Conservation (phyloP, 2,113 vertebrate genomes). For the Myiozetetes cayanensis region DNA sequence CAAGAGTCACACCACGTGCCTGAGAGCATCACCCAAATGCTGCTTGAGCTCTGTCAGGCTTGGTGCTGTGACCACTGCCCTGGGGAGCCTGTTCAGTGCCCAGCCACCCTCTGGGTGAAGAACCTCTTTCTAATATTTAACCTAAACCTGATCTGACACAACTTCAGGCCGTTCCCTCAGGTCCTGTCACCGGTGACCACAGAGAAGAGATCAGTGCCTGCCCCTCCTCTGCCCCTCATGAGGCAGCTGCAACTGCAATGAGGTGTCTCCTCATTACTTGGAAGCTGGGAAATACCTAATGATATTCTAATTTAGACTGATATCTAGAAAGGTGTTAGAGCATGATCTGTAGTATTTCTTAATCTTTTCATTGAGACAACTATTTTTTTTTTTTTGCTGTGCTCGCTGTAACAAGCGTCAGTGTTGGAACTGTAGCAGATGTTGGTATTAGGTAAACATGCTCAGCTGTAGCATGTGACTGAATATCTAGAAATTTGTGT, state of each 20-base stretch:
- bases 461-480: background rate
- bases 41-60: background rate
- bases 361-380: background rate
- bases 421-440: background rate
- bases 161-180: background rate
- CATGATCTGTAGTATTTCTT: background rate
- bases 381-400: background rate
- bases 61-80: background rate
- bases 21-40: background rate
- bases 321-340: background rate
- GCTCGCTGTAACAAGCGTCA: background rate
- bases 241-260: background rate
- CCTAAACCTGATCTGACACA: background rate
- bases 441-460: background rate
- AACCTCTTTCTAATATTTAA: background rate
- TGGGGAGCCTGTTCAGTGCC: background rate
- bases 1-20: background rate
- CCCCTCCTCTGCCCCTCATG: background rate
- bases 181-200: background rate
- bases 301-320: background rate
- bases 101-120: background rate
- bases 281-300: conserved; percentile 44
- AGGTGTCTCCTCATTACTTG: background rate
- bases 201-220: background rate
- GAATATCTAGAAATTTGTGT: background rate